Base-by-base conservation (phyloP, 2,113 vertebrate species). In the Macrotus californicus region DNA sequence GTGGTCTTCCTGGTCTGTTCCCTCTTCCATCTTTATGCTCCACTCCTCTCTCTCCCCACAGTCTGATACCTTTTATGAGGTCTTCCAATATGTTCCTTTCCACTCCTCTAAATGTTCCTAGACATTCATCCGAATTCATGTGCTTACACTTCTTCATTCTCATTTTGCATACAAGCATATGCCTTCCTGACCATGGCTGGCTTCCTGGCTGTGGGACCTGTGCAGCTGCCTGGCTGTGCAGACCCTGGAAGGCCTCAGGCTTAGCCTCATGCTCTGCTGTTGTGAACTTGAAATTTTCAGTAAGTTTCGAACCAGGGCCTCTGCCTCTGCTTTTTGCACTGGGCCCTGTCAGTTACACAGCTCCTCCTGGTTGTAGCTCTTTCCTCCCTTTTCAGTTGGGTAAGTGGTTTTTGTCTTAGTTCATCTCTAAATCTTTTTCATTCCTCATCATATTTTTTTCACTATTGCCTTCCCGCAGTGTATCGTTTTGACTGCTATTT, bases 331-430 rank as follows among this genome's bases (percentile, higher is more conserved):
- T n/a, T 83, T 87, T 86, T 48, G 34, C 6, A 19, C 11, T 39
- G 12, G 12, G 22, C 41, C 41, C 31, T 41, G 52, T 34, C 15
- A 34, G 36, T 22, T 56, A 48, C 26, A 18, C 29, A 77, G n/a
- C 15, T 39, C 3, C 41, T 67, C 2, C 36, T 50, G 43, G 26
- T 3, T 69, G 34, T 54, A 43, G 26, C 12, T 54, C 26, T 64
- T 83, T 79, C 59, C 15, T 19, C 1, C 41, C 19, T 41, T 94
- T 84, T 21, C 34, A n/a, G 39, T 48, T 83, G 59, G 41, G 50
- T 59, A 46, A 75, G 18, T 80, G 64, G 4, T 76, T 83, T 95
- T 41, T 52, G 8, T 93, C 94, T 91, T 36, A 83, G 48, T 73
- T 92, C 67, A 34, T 46, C 16, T 94, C 5, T 31, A 34, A 69